Percentiles rank a stretch among this genome's conserved stretches.
phyloP scores from a whole-genome alignment of 2,888 invertebrate genomes.

The Eupithecia vulgata region DNA sequence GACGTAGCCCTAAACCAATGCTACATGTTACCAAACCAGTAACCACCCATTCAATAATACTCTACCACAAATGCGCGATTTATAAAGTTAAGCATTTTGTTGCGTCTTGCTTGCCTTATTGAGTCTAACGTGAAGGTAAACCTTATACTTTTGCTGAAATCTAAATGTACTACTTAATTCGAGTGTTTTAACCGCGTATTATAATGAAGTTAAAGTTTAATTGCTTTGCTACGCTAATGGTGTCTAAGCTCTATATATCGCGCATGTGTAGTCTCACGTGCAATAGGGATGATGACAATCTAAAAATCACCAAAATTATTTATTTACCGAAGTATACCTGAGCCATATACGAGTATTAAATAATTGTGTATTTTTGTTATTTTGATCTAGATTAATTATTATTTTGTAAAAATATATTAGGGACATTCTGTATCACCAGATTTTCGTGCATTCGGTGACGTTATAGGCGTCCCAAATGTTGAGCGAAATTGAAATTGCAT shows the following conservation, averaged over 20 bases:
- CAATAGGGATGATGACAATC: background rate
- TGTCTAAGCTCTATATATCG: background rate
- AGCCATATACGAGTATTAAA: too few species aligned
- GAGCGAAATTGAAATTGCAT: too few species aligned
- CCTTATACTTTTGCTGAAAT: background rate
- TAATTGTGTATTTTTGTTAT: too few species aligned
- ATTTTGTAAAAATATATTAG: too few species aligned
- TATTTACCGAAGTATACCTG: too few species aligned
- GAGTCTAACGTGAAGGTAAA: background rate
- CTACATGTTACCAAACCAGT: slow-evolving; percentile 54
- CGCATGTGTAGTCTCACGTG: slow-evolving; percentile 33
- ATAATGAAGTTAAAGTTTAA: background rate
- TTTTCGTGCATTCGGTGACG: too few species aligned
- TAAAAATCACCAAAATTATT: too few species aligned
- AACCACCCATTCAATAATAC: slow-evolving; percentile 29
- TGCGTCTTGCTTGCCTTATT: slow-evolving; percentile 1
- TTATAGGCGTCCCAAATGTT: too few species aligned
- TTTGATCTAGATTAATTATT: too few species aligned
- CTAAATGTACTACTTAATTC: background rate
- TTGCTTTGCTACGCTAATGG: background rate
- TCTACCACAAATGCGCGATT: slow-evolving; percentile 23
- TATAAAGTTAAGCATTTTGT: background rate
- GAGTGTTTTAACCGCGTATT: background rate
- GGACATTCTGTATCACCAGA: too few species aligned
- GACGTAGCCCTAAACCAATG: slow-evolving; percentile 62